Evolutionary conservation across 1,140 invertebrate species (phyloP).

Genomic region (Sinella curviseta): DNA sequence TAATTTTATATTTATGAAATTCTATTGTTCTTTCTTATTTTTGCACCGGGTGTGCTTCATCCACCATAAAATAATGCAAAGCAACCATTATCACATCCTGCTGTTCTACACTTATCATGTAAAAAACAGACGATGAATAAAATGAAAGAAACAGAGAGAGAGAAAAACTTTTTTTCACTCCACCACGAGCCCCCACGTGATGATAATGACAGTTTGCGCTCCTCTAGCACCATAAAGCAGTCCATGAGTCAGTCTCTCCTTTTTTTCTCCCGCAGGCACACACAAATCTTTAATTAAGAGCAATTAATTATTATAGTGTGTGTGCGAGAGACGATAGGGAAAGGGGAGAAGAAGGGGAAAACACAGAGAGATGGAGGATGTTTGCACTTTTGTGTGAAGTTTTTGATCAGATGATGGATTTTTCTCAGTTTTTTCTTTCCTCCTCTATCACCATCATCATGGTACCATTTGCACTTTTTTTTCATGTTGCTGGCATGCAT

Average conservation of each 20-base stretch:
- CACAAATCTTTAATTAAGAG: slow-evolving; percentile 23
- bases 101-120: neutral
- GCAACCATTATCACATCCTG: neutral
- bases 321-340: neutral
- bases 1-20: slow-evolving; percentile 20
- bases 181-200: neutral
- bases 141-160: neutral
- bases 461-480: neutral
- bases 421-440: neutral
- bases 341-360: neutral
- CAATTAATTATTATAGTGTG: slow-evolving; percentile 20
- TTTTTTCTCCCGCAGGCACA: neutral
- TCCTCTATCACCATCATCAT: neutral
- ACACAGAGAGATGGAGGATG: neutral
- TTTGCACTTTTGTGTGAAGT: slow-evolving; percentile 16
- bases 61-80: neutral
- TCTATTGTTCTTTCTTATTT: neutral
- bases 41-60: neutral
- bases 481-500: neutral
- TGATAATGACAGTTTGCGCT: slow-evolving; percentile 11
- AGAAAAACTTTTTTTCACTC: neutral
- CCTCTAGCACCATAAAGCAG: neutral
- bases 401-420: slow-evolving; percentile 19
- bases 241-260: neutral
- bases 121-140: neutral